These are phyloP conservation scores for Polydesmus complanatus DNA, from an alignment of 2,888 invertebrate genomes.

Conservation along the genomic window DNA sequence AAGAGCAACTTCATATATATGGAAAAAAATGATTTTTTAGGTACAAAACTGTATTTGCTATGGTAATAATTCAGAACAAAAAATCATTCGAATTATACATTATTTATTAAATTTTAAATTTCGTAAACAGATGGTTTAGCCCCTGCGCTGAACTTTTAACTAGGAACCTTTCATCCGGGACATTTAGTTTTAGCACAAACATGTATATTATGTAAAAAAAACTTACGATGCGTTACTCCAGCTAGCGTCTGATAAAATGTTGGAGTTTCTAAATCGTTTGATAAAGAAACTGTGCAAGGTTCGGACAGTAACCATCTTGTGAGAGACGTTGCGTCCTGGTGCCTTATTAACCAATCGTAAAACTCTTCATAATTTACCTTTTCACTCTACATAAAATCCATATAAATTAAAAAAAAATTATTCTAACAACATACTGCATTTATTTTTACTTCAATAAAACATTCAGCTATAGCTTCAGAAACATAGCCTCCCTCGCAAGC, in stretches of 20 bases:
- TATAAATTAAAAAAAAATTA: not conserved
- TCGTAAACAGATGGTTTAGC: not conserved
- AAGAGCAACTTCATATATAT: too few relatives aligned
- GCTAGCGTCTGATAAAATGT: conserved; percentile 89
- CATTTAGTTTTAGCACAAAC: not conserved
- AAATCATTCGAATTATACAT: not conserved
- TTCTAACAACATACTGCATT: conserved; percentile 15
- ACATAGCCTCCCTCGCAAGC: conserved; percentile 37
- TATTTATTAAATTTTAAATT: not conserved
- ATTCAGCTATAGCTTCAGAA: conserved; percentile 34
- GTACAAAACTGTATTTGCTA: too few relatives aligned
- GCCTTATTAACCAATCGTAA: conserved; percentile 57
- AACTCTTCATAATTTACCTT: conserved; percentile 43
- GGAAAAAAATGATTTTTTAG: too few relatives aligned
- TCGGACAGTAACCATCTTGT: conserved; percentile 69
- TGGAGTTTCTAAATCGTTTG: conserved; percentile 64
- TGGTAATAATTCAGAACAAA: too few relatives aligned
- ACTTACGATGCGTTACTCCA: conserved; percentile 77
- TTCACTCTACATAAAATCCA: conserved; percentile 29
- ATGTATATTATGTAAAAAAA: not conserved
- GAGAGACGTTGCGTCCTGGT: conserved; percentile 61
- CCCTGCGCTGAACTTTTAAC: not conserved
- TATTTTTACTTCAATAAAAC: conserved; percentile 35
- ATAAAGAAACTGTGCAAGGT: conserved; percentile 49
- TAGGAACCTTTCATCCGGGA: not conserved